Conservation (phyloP, 2,797 vertebrate species). For the Sebastes paucispinis region DNA sequence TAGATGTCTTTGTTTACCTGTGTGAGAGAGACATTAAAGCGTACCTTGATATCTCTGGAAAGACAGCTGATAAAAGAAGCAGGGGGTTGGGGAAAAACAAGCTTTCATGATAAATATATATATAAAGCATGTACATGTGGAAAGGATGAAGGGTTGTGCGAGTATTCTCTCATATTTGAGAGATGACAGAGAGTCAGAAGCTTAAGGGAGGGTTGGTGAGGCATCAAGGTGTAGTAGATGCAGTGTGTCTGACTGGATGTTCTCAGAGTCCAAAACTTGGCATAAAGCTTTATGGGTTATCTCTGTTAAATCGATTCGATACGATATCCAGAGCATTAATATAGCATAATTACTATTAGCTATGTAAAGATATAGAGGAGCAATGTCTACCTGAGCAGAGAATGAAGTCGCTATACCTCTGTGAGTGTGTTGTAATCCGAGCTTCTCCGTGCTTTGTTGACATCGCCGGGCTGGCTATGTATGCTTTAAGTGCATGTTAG, state of each 20-base stretch:
- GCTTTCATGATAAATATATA: background rate
- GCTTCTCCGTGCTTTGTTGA: too few species aligned
- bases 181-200: background rate
- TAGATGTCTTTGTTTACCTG: slow-evolving; percentile 24
- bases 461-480: fast-evolving
- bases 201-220: background rate
- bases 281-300: background rate
- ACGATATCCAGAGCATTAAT: too few species aligned
- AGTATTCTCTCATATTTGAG: background rate
- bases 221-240: background rate
- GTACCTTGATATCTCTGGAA: background rate
- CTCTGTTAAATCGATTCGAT: background rate
- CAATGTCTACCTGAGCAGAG: too few species aligned
- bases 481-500: too few species aligned
- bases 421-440: too few species aligned
- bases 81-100: background rate
- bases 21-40: slow-evolving; percentile 31
- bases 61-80: slow-evolving; percentile 6
- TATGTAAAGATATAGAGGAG: too few species aligned
- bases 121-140: background rate
- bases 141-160: background rate
- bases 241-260: background rate
- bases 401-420: too few species aligned
- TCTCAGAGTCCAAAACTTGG: background rate
- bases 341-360: too few species aligned